Conservation (phyloP, 2,113 vertebrate genomes). For the Dasyurus viverrinus region DNA sequence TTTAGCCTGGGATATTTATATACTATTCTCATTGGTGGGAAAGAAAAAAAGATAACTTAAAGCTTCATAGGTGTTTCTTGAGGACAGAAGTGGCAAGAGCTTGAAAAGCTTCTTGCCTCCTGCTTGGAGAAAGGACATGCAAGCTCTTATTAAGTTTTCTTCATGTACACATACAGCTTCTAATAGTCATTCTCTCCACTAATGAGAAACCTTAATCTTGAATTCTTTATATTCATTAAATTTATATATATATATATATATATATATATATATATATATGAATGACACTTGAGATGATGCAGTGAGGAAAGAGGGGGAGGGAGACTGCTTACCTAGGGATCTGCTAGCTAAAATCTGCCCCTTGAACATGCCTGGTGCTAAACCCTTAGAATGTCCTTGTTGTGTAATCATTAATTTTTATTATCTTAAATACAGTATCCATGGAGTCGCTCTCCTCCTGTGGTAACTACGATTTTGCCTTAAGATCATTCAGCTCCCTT, state of each 20-base stretch:
- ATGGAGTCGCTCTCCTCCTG: background rate
- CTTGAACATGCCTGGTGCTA: background rate
- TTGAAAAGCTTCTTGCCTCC: background rate
- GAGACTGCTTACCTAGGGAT: background rate
- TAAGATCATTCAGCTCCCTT: background rate
- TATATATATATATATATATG: no score
- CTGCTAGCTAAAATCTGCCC: background rate
- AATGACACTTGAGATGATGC: background rate
- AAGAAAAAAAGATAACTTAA: background rate
- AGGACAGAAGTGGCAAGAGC: background rate
- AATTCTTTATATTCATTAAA: background rate
- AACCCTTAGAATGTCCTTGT: background rate
- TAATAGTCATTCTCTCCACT: background rate
- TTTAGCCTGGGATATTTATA: background rate
- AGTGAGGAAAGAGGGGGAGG: background rate
- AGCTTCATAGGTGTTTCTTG: background rate
- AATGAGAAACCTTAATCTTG: background rate
- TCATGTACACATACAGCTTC: background rate
- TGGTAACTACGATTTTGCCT: background rate
- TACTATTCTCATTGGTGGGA: background rate
- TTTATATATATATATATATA: no score
- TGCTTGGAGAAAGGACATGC: background rate
- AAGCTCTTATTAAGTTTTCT: background rate
- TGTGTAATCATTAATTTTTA: background rate
- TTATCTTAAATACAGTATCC: background rate